A percentile compares a stretch with the other conserved stretches of the same genome.
Conservation (phyloP, 1,140 invertebrate species). For the Anastatus disparis region DNA sequence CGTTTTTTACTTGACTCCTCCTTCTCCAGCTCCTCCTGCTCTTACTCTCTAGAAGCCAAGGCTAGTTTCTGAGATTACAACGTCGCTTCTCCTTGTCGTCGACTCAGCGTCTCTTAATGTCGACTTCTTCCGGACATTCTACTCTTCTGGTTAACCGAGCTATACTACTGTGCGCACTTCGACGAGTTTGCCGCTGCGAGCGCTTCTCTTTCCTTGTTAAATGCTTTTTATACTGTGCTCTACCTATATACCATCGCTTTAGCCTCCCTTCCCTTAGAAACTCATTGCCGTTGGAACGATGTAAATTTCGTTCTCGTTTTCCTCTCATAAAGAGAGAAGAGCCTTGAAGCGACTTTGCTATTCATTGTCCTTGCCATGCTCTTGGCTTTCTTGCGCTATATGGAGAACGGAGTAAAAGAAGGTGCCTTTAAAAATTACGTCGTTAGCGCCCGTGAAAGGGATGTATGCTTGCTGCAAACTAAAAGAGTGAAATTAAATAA, state of each 20-base stretch:
- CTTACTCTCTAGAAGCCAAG: neutral
- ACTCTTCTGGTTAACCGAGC: too few relatives aligned
- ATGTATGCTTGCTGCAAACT: too few relatives aligned
- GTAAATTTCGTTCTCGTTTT: slow-evolving; percentile 11
- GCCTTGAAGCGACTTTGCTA: neutral
- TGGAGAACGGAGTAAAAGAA: too few relatives aligned
- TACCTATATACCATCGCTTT: neutral
- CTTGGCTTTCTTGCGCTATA: too few relatives aligned
- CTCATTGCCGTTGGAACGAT: neutral
- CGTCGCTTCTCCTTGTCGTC: slow-evolving; percentile 46
- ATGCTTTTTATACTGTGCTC: neutral
- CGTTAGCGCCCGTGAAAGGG: too few relatives aligned
- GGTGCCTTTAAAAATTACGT: slow-evolving; percentile 27
- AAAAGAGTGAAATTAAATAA: too few relatives aligned
- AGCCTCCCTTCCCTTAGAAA: neutral
- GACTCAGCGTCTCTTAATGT: slow-evolving; percentile 62
- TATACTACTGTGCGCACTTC: too few relatives aligned
- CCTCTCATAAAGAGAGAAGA: slow-evolving; percentile 7
- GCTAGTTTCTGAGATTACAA: slow-evolving; percentile 55
- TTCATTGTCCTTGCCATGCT: slow-evolving; percentile 17
- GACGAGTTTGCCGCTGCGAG: too few relatives aligned
- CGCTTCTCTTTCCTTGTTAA: neutral
- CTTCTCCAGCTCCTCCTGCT: neutral
- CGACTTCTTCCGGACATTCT: slow-evolving; percentile 47
- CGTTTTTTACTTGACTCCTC: slow-evolving; percentile 35